phyloP scores from a whole-genome alignment of 2,888 invertebrate genomes.

The Dynastes tityus region DNA sequence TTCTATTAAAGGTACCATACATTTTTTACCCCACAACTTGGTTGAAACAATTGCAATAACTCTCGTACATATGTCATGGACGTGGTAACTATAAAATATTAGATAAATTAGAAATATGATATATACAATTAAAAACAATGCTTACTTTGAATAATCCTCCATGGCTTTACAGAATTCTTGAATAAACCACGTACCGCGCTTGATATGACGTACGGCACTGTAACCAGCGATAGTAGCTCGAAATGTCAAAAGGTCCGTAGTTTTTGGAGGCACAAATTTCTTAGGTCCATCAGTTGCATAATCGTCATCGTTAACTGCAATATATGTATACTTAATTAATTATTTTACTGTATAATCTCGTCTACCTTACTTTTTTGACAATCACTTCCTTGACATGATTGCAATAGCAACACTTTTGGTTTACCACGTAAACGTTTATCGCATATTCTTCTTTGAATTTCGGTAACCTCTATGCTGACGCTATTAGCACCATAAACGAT shows the following conservation, averaged over 20 bases:
- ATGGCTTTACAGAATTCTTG: conserved; percentile 65
- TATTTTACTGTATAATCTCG: neutral
- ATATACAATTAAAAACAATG: conserved; percentile 30
- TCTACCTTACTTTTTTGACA: conserved; percentile 57
- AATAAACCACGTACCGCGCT: conserved; percentile 67
- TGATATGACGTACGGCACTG: conserved; percentile 64
- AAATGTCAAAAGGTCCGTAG: conserved; percentile 64
- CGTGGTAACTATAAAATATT: neutral
- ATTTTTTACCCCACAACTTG: conserved; percentile 13
- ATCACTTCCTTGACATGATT: conserved; percentile 73
- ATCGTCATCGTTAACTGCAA: conserved; percentile 54
- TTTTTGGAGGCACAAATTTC: conserved; percentile 53
- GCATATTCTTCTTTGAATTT: conserved; percentile 70
- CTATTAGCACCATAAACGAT: conserved; percentile 72
- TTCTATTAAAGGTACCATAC: conserved; percentile 23
- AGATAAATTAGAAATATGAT: neutral
- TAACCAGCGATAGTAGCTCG: conserved; percentile 66
- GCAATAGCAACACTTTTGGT: conserved; percentile 74
- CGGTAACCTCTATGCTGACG: conserved; percentile 69
- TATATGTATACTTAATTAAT: conserved; percentile 5
- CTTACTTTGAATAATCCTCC: conserved; percentile 59
- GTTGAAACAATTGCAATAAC: conserved; percentile 15
- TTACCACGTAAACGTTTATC: conserved; percentile 67
- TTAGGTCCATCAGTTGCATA: conserved; percentile 49
- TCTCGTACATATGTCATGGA: conserved; percentile 17